phyloP scores from a whole-genome alignment of 2,113 vertebrate species.

The Rhodinocichla rosea region DNA sequence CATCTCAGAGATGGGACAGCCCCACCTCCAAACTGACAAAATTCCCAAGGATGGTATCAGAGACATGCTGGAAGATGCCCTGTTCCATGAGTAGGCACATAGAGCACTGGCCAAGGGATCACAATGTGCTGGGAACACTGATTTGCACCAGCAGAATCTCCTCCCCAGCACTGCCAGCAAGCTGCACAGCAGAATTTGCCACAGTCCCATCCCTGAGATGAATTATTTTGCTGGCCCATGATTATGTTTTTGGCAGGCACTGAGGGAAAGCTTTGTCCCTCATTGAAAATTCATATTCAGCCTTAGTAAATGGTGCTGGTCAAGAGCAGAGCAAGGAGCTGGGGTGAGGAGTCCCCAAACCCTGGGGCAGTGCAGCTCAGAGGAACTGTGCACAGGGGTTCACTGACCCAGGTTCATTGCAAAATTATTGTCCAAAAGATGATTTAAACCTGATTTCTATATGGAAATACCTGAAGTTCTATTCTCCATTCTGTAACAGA shows the following conservation, averaged over 20 bases:
- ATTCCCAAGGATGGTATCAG: neutral
- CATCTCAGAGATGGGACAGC: neutral
- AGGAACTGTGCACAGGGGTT: neutral
- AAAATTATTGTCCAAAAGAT: neutral
- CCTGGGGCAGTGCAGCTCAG: neutral
- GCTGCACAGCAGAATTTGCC: neutral
- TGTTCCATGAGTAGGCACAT: neutral
- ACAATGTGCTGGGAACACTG: accelerated
- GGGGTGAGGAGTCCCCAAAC: neutral
- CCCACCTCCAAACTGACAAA: neutral
- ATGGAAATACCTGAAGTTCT: neutral
- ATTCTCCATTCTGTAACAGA: neutral
- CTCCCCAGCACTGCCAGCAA: neutral
- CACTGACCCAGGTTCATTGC: neutral
- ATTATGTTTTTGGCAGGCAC: neutral
- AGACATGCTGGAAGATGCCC: neutral
- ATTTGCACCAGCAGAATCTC: neutral
- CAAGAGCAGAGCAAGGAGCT: neutral
- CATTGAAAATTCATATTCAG: neutral
- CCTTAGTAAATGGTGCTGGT: neutral
- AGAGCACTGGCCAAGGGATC: neutral
- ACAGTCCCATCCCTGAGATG: neutral
- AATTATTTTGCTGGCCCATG: neutral
- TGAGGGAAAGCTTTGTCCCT: neutral
- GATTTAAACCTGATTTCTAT: neutral